These are phyloP conservation scores for Alaudala cheleensis DNA, from an alignment of 2,113 vertebrate species.

Conservation along the genomic window DNA sequence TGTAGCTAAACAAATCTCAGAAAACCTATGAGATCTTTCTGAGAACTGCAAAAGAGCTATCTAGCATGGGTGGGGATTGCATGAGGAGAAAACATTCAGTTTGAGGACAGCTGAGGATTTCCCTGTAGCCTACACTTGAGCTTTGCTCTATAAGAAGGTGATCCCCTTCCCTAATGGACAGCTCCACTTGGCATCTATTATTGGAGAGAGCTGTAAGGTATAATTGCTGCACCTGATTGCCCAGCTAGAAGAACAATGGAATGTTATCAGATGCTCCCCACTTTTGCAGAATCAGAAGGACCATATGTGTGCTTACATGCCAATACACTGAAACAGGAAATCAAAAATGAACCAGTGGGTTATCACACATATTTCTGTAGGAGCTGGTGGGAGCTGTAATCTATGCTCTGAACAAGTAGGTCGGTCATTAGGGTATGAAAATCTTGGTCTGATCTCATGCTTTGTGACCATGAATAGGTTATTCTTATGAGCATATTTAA, in stretches of 20 bases:
- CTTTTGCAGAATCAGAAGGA: not conserved
- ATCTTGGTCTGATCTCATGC: not conserved
- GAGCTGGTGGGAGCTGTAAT: not conserved
- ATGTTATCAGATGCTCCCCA: not conserved
- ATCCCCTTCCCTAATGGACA: not conserved
- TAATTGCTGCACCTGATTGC: not conserved
- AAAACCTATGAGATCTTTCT: not conserved
- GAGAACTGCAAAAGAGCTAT: not conserved
- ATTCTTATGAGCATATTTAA: not conserved
- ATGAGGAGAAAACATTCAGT: not conserved
- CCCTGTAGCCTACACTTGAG: not conserved
- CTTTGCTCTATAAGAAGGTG: not conserved
- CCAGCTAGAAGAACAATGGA: not conserved
- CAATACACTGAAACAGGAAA: not conserved
- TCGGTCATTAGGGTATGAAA: not conserved
- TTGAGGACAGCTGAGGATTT: not conserved
- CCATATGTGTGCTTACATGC: fast-evolving
- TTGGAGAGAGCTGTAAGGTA: not conserved
- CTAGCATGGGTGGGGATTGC: fast-evolving
- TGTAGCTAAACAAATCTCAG: not conserved
- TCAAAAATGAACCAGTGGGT: not conserved
- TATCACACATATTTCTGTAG: not conserved
- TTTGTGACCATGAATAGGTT: not conserved
- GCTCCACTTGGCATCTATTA: not conserved
- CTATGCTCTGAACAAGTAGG: not conserved